phyloP scores from a whole-genome alignment of 2,888 invertebrate species.

The Campoplex capitator region DNA sequence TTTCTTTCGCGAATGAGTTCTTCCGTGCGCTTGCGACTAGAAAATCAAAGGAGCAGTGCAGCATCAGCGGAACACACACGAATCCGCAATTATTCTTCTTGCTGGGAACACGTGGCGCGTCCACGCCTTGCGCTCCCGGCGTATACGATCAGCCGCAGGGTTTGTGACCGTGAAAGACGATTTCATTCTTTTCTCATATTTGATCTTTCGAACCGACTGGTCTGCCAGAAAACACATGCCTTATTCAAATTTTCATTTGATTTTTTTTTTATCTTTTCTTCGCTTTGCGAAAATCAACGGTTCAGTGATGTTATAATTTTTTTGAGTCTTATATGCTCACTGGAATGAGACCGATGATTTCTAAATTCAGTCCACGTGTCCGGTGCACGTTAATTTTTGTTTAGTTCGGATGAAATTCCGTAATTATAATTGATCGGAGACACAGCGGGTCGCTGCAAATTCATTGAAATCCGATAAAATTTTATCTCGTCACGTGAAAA shows the following conservation, averaged over 20 bases:
- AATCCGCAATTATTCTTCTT: slow-evolving; percentile 40
- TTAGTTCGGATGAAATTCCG: background rate
- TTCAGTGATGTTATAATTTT: background rate
- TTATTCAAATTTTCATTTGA: background rate
- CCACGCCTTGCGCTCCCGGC: slow-evolving; percentile 60
- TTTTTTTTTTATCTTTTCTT: background rate
- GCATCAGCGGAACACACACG: background rate
- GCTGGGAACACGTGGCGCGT: slow-evolving; percentile 63
- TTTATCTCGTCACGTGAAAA: background rate
- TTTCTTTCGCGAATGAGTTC: slow-evolving; percentile 1
- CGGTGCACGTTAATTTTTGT: background rate
- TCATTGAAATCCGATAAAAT: background rate
- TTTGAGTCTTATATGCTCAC: background rate
- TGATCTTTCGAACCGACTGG: slow-evolving; percentile 54
- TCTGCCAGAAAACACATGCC: slow-evolving; percentile 44
- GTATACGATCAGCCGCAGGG: slow-evolving; percentile 12
- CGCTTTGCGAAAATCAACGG: background rate
- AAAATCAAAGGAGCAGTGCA: background rate
- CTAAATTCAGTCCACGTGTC: background rate
- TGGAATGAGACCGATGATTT: background rate
- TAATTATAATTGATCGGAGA: background rate
- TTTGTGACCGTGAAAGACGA: slow-evolving; percentile 49
- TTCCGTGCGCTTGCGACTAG: background rate
- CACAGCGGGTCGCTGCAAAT: background rate
- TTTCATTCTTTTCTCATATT: slow-evolving; percentile 49